Conservation (phyloP, 2,797 vertebrate species). For the Toxotes lorentzi region DNA sequence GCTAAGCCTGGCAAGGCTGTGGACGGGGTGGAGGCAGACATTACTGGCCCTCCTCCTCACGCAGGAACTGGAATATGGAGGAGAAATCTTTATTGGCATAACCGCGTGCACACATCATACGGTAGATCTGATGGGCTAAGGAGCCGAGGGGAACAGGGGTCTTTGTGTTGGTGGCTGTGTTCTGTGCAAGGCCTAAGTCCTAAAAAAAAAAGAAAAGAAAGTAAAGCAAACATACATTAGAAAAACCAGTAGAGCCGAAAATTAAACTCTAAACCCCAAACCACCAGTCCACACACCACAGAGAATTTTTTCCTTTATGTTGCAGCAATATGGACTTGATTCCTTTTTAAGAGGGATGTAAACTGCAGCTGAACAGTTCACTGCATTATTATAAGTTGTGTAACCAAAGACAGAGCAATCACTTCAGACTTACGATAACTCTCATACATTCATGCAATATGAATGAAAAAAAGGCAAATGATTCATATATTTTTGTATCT, state of each 20-base stretch:
- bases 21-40: constrained; percentile 57
- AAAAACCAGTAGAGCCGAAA: constrained; percentile 47
- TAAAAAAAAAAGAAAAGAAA: constrained; percentile 64
- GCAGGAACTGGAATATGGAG: constrained; percentile 96
- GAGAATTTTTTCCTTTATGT: constrained; percentile 37
- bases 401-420: not conserved
- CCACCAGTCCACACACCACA: constrained; percentile 42
- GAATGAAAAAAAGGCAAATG: not conserved
- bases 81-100: constrained; percentile 98
- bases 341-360: constrained; percentile 29
- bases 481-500: not conserved
- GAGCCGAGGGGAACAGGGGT: constrained; percentile 93
- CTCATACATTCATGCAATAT: not conserved
- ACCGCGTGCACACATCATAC: constrained; percentile 97
- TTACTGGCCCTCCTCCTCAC: constrained; percentile 88
- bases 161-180: constrained; percentile 95
- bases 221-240: constrained; percentile 47
- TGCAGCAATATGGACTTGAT: constrained; percentile 36
- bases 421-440: not conserved
- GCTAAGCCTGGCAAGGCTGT: constrained; percentile 64
- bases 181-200: constrained; percentile 97
- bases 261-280: constrained; percentile 55
- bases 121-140: constrained; percentile 95
- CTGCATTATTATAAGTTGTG: constrained; percentile 42
- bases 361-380: constrained; percentile 26